These are phyloP conservation scores for Anthopleura sola DNA, from an alignment of 64 coral and sea anemone genomes.

Conservation along the genomic window DNA sequence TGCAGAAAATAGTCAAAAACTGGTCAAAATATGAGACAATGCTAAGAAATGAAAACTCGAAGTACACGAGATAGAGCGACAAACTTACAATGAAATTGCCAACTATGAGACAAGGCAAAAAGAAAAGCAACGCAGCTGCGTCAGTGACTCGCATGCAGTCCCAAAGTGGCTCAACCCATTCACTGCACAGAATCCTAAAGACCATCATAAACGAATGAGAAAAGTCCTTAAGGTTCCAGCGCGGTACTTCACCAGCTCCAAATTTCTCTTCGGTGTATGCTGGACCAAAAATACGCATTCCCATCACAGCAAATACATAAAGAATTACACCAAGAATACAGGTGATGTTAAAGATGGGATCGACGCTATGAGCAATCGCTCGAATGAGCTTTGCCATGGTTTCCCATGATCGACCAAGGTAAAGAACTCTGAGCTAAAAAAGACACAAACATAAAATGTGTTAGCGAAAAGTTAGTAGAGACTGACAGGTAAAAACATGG, in stretches of 20 bases:
- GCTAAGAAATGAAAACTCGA: background rate
- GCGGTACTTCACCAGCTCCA: conserved; percentile 53
- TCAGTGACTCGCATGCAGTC: conserved; percentile 84
- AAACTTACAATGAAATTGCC: conserved; percentile 91
- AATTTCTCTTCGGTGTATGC: conserved; percentile 69
- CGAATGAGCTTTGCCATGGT: conserved; percentile 86
- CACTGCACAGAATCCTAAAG: conserved; percentile 89
- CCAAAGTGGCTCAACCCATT: conserved; percentile 92
- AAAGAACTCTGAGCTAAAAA: conserved; percentile 64
- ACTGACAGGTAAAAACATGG: background rate
- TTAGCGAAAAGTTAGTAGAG: background rate
- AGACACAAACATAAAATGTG: background rate
- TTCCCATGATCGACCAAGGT: conserved; percentile 89
- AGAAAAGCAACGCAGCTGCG: conserved; percentile 60
- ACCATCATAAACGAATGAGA: conserved; percentile 96
- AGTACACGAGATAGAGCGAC: background rate
- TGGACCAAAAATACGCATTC: conserved; percentile 79
- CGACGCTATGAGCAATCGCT: conserved; percentile 84
- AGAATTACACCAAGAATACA: conserved; percentile 80
- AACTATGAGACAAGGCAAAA: conserved; percentile 72
- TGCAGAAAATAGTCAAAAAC: conserved; percentile 9
- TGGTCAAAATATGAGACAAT: background rate
- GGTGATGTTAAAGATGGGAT: conserved; percentile 82
- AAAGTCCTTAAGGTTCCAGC: conserved; percentile 96
- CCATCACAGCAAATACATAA: conserved; percentile 89